Conservation (phyloP, 2,113 vertebrate species). For the Petrocephalus zakoni region DNA sequence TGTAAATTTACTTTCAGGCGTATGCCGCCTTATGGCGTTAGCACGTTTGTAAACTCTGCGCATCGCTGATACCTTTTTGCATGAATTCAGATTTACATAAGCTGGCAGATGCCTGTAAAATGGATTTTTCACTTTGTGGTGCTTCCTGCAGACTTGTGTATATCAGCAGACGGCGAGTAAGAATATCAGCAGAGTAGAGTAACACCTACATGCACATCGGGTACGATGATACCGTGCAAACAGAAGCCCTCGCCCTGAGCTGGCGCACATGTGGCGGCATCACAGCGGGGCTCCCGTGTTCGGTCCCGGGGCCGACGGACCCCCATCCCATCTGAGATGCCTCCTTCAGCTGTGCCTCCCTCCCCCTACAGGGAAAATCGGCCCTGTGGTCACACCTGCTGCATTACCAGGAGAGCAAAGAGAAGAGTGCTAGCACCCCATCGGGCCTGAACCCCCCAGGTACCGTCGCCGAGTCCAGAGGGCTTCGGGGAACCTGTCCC, state of each 20-base stretch:
- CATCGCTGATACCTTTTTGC: not conserved
- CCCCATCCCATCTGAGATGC: not conserved
- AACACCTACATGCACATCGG: not conserved
- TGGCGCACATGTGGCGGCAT: not conserved
- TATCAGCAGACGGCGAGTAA: not conserved
- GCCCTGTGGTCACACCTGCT: conserved; percentile 95
- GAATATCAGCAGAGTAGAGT: not conserved
- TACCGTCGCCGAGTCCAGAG: conserved; percentile 41
- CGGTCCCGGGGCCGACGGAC: not conserved
- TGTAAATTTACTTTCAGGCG: not conserved
- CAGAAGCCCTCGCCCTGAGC: not conserved
- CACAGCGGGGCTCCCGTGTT: not conserved
- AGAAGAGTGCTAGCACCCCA: conserved; percentile 78
- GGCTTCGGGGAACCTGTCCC: not conserved
- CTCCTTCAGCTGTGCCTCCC: not conserved
- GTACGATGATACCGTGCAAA: not conserved
- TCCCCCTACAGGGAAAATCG: conserved; percentile 79
- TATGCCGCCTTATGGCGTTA: not conserved
- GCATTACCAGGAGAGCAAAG: conserved; percentile 90
- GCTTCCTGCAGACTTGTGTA: not conserved
- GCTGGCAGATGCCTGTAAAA: too few relatives aligned
- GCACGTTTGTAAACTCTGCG: not conserved
- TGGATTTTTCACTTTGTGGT: too few relatives aligned
- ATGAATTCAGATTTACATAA: not conserved
- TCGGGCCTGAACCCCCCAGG: conserved; percentile 80